Evolutionary conservation across 2,113 vertebrate species (phyloP).

Genomic region (Barbus barbus): DNA sequence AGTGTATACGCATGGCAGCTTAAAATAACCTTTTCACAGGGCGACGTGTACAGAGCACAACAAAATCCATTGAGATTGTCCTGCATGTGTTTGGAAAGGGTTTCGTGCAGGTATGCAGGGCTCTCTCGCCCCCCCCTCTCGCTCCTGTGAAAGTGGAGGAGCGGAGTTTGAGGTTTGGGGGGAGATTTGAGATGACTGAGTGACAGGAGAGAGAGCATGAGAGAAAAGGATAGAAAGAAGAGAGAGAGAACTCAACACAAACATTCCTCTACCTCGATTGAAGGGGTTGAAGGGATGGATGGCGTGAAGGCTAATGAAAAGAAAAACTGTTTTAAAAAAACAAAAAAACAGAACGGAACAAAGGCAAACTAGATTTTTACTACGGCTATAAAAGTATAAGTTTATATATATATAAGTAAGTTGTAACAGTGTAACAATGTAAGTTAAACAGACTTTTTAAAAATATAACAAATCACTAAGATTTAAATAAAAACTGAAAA

Average conservation of each 20-base stretch:
- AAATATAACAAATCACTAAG: too few species aligned
- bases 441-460: too few species aligned
- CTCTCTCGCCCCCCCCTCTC: not conserved
- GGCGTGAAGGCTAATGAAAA: not conserved
- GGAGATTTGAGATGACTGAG: conserved; percentile 6
- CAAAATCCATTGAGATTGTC: conserved; percentile 55
- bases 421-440: too few species aligned
- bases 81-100: conserved; percentile 39
- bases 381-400: not conserved
- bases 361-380: not conserved
- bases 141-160: conserved; percentile 1
- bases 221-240: conserved; percentile 15
- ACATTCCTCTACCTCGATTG: conserved; percentile 50
- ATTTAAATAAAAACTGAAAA: too few species aligned
- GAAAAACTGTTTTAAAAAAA: not conserved
- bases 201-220: conserved; percentile 19
- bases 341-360: not conserved
- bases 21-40: conserved; percentile 48
- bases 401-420: too few species aligned
- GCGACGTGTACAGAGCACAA: conserved; percentile 41
- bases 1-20: conserved; percentile 45
- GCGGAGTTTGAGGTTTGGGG: not conserved
- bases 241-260: conserved; percentile 34
- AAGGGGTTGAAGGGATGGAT: conserved; percentile 29
- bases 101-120: conserved; percentile 31